Conservation (phyloP, 2,888 invertebrate genomes). For the Mylabris sibirica region DNA sequence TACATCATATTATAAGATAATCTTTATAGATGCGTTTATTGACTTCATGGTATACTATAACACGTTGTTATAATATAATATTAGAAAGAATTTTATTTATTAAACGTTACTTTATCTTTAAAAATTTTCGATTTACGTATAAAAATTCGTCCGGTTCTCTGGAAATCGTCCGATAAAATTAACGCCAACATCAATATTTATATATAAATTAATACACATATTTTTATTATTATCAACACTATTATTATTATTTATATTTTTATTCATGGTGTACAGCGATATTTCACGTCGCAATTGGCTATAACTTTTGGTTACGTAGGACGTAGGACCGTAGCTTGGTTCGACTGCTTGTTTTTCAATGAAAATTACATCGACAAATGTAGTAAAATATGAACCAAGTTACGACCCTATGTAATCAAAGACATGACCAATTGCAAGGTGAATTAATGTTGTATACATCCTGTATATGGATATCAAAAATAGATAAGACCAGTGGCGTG, state of each 20-base stretch:
- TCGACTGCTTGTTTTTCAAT: too few species aligned
- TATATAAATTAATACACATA: neutral
- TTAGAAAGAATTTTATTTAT: neutral
- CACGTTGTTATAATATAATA: too few species aligned
- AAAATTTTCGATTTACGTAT: neutral
- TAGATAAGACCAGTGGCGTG: neutral
- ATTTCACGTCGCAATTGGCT: too few species aligned
- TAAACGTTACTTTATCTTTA: neutral
- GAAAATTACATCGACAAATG: too few species aligned
- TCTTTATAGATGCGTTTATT: slow-evolving; percentile 6
- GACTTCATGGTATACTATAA: too few species aligned
- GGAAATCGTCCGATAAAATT: neutral
- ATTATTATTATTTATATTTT: neutral
- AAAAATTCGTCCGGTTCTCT: neutral
- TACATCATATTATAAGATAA: neutral
- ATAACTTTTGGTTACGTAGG: too few species aligned
- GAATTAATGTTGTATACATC: too few species aligned
- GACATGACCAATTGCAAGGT: too few species aligned
- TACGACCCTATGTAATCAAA: too few species aligned
- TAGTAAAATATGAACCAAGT: too few species aligned
- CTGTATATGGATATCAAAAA: neutral
- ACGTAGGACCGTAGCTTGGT: too few species aligned
- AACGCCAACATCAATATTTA: neutral
- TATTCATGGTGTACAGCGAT: too few species aligned
- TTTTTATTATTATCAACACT: neutral